phyloP scores from a whole-genome alignment of 2,113 vertebrate species.

The Salvelinus namaycush region DNA sequence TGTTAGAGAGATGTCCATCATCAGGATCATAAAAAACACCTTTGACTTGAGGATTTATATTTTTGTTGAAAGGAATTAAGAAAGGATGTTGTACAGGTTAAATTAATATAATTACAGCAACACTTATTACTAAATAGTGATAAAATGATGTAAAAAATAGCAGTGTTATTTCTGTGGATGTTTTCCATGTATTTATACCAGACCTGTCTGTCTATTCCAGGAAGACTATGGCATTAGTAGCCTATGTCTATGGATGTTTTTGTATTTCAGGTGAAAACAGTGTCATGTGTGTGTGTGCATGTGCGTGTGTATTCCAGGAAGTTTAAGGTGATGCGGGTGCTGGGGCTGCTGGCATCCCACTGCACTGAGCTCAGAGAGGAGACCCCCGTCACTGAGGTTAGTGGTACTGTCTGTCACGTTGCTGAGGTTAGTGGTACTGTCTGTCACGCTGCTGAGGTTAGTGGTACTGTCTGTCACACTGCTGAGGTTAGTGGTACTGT shows the following conservation, averaged over 20 bases:
- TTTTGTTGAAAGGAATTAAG: too few relatives aligned
- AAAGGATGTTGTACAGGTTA: too few relatives aligned
- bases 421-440: too few relatives aligned
- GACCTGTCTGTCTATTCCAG: background rate
- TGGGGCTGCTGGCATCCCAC: conserved; percentile 79
- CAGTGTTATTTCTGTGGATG: background rate
- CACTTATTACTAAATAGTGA: too few relatives aligned
- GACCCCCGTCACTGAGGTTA: conserved; percentile 80
- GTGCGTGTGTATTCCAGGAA: conserved; percentile 67
- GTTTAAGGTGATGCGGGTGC: conserved; percentile 74
- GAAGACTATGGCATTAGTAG: background rate
- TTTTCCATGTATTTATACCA: background rate
- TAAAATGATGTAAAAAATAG: background rate
- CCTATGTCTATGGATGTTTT: too few relatives aligned
- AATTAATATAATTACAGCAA: too few relatives aligned
- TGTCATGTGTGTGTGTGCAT: conserved; percentile 2
- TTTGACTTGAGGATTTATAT: too few relatives aligned
- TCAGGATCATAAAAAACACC: too few relatives aligned
- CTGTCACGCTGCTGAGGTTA: too few relatives aligned
- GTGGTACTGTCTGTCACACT: too few relatives aligned
- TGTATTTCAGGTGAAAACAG: too few relatives aligned
- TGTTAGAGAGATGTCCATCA: background rate
- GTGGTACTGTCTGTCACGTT: conserved; percentile 7
- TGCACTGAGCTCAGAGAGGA: conserved; percentile 73
- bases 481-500: too few relatives aligned